Conservation (phyloP, 2,113 vertebrate species). For the Tympanuchus pallidicinctus region DNA sequence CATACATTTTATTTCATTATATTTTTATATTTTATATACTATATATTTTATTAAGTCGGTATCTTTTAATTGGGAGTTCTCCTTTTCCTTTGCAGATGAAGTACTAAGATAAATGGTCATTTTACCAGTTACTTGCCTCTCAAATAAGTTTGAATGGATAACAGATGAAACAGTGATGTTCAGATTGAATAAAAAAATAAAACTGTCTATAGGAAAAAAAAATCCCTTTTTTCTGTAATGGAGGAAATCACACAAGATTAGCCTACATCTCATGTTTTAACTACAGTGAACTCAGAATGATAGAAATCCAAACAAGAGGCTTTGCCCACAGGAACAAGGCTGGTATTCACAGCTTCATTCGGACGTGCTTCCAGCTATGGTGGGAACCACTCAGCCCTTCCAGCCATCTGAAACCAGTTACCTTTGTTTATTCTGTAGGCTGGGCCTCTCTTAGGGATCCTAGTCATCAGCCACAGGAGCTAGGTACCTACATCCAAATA, state of each 20-base stretch:
- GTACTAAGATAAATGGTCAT: not conserved
- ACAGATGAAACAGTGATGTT: not conserved
- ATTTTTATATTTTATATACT: too few relatives aligned
- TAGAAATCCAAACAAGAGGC: not conserved
- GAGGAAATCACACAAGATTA: not conserved
- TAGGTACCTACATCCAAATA: constrained; percentile 12
- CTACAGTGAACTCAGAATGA: not conserved
- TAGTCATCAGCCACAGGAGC: not conserved
- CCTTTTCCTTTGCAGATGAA: not conserved
- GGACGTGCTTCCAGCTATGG: not conserved
- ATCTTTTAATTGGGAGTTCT: not conserved
- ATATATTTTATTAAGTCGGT: not conserved
- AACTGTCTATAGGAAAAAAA: not conserved
- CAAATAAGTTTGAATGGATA: not conserved
- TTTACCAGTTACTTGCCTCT: not conserved
- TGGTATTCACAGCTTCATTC: not conserved
- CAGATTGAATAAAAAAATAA: not conserved
- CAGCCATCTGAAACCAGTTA: constrained; percentile 48
- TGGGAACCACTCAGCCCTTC: not conserved
- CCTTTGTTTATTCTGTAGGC: constrained; percentile 54
- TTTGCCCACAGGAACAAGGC: not conserved
- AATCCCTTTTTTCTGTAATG: not conserved
- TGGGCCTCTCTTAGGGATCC: constrained; percentile 10
- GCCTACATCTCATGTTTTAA: not conserved
- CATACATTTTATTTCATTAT: too few relatives aligned